Conservation (phyloP, 2,888 invertebrate species). For the Tolmerus cingulatus region DNA sequence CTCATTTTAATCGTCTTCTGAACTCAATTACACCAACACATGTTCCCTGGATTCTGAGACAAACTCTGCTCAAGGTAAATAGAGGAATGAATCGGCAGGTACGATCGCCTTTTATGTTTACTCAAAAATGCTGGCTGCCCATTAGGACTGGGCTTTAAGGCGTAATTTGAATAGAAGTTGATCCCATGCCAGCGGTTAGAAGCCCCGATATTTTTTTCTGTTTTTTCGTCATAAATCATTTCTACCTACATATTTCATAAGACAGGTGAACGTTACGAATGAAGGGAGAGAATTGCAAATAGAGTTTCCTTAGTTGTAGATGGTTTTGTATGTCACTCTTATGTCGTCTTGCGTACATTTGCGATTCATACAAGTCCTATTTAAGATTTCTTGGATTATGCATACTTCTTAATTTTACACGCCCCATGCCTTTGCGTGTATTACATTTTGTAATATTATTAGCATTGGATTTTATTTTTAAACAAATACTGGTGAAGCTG, state of each 20-base stretch:
- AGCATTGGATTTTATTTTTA: too few species aligned
- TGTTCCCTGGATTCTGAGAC: not conserved
- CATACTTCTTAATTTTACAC: too few species aligned
- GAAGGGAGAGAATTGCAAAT: not conserved
- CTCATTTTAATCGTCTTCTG: constrained; percentile 38
- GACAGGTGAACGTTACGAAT: not conserved
- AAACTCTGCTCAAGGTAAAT: not conserved
- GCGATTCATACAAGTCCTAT: not conserved
- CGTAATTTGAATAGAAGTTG: constrained; percentile 38
- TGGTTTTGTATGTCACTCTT: not conserved
- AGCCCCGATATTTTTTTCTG: not conserved
- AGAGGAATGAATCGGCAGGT: constrained; percentile 11
- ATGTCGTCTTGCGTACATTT: not conserved
- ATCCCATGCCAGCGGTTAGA: not conserved
- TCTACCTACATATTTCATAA: not conserved
- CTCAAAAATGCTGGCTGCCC: not conserved
- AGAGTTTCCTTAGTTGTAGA: not conserved
- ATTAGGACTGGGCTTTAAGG: not conserved
- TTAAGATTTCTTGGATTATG: not conserved
- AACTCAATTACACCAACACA: constrained; percentile 38
- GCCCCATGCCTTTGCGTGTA: too few species aligned
- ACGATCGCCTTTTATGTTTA: not conserved
- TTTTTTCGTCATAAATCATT: not conserved
- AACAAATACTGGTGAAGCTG: too few species aligned
- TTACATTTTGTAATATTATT: too few species aligned